Conservation (phyloP, 1,140 invertebrate species). For the Lepeophtheirus salmonis region DNA sequence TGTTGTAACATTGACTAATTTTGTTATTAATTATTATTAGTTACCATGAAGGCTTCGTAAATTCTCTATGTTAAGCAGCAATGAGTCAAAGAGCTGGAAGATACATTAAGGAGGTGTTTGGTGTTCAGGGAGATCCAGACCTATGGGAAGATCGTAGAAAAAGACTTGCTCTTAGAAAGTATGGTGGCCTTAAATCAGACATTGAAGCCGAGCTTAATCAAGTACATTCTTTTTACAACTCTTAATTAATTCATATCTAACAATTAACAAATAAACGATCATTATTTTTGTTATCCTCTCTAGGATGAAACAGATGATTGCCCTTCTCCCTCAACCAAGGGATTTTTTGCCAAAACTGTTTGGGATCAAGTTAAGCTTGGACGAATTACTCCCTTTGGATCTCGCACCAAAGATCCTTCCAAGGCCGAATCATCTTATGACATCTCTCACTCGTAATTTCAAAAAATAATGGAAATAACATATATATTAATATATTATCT, state of each 20-base stretch:
- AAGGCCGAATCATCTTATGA: too few relatives aligned
- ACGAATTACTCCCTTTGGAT: background rate
- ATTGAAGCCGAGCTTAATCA: background rate
- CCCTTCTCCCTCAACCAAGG: background rate
- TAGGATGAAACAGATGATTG: background rate
- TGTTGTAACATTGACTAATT: too few relatives aligned
- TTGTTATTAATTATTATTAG: too few relatives aligned
- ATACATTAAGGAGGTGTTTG: background rate
- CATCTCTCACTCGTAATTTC: too few relatives aligned
- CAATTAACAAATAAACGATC: too few relatives aligned
- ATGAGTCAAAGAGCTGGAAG: too few relatives aligned
- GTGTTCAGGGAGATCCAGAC: conserved; percentile 23
- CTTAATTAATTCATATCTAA: too few relatives aligned
- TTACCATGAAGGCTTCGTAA: too few relatives aligned
- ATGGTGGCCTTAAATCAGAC: conserved; percentile 25
- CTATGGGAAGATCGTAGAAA: conserved; percentile 25
- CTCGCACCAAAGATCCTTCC: background rate
- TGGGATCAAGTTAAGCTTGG: background rate
- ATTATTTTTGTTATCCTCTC: background rate
- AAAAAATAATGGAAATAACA: too few relatives aligned
- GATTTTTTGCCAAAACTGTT: background rate
- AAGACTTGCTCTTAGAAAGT: conserved; percentile 24
- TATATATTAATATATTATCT: too few relatives aligned
- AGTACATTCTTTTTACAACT: too few relatives aligned
- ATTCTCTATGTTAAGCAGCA: too few relatives aligned